Evolutionary conservation across 2,888 invertebrate species (phyloP), one percentile per base, ranked within the genome.

Genomic region (Sarcophaga carnaria): DNA sequence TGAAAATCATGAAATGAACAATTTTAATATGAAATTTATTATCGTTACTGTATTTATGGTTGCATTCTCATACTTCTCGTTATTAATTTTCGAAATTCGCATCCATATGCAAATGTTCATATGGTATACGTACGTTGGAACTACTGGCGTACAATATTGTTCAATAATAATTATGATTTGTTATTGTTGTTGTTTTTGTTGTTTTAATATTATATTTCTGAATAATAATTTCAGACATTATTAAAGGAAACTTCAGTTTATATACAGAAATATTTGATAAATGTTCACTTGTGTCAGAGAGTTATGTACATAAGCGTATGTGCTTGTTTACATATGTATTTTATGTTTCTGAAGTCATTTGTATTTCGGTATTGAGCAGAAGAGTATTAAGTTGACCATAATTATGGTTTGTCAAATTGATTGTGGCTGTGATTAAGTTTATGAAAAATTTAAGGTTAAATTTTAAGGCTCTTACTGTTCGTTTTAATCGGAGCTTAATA

Each of bases 1-100:
- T 80, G 80, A 67, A 67, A 25, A 67, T 62, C 20, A 27, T 37
- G 47, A 60, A 59, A 67, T 59, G 3, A 74, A 37, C 20, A 66
- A 10, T 54, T 66, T 60, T 8, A 66, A 25, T 20, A 62, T 17
- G 2, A 64, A 54, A 6, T 20, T 80, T 71, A 80, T 37, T 12
- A 54, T 54, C 12, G 12, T 12, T 14, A 54, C 17, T 3, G 12
- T 54, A 54, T 80, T 72, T 74, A 67, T 66, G 54, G 17, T 14
- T 54, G 60, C n/a, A 60, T 64, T 74, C 67, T 60, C 67, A 59
- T 71, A 17, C 37, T 37, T 54, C 17, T 45, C 64, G 64, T 54
- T 79, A 47, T 71, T 71, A 8, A 67, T 60, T n/a, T 47, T 25
- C 27, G 12, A 10, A n/a, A 10, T 54, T 54, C 54, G 1, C 54